Evolutionary conservation across 1,140 invertebrate genomes (phyloP).

Genomic region (Saccostrea cuccullata): DNA sequence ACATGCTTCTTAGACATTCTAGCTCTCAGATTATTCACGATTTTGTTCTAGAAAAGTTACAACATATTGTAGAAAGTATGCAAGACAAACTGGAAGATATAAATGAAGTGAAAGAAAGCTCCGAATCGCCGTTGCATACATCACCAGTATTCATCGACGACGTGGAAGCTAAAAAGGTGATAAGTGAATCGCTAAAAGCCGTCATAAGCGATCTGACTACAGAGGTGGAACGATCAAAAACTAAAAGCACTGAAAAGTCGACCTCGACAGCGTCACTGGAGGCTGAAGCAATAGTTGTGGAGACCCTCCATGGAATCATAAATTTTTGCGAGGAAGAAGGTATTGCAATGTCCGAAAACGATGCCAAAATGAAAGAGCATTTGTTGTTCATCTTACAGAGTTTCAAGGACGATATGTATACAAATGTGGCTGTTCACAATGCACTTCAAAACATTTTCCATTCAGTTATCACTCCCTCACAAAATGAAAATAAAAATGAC

Average conservation of each 20-base stretch:
- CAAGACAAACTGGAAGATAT: background rate
- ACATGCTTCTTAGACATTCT: background rate
- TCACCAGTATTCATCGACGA: background rate
- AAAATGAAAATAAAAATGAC: background rate
- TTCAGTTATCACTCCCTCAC: background rate
- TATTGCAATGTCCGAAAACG: background rate
- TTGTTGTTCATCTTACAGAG: conserved; percentile 38
- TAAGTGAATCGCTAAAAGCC: conserved; percentile 27
- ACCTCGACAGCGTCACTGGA: conserved; percentile 53
- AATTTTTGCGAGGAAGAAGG: conserved; percentile 16
- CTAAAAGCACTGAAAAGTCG: background rate
- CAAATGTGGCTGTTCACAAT: background rate
- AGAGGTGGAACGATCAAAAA: conserved; percentile 4
- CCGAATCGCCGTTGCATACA: background rate
- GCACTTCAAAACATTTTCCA: background rate
- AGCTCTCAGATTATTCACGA: conserved; percentile 47
- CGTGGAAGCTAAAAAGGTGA: conserved; percentile 36
- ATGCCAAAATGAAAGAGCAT: conserved; percentile 31
- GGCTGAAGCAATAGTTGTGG: conserved; percentile 48
- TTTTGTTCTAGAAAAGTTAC: conserved; percentile 52
- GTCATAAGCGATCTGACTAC: conserved; percentile 42
- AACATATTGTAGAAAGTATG: conserved; percentile 55
- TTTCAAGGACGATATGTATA: conserved; percentile 40
- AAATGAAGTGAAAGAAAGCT: background rate
- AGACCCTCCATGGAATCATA: conserved; percentile 45